Evolutionary conservation across 2,888 invertebrate species (phyloP).

Genomic region (Drosophila mettleri): DNA sequence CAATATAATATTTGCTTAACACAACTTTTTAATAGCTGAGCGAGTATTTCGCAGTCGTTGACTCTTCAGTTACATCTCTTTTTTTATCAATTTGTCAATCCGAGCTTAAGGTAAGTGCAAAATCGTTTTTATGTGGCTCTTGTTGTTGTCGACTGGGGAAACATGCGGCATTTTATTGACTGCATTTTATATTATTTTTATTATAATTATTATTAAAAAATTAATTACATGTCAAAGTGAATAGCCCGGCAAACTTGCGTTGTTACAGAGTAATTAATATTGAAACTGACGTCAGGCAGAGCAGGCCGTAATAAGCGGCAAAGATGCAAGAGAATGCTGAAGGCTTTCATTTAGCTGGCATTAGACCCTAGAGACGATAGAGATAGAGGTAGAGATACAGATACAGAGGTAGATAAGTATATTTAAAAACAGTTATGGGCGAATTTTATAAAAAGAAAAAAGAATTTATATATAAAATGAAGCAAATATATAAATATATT

Average conservation of each 20-base stretch:
- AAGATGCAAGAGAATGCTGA: too few species aligned
- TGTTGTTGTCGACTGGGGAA: not conserved
- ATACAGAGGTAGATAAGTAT: too few species aligned
- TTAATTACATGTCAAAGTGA: slow-evolving; percentile 69
- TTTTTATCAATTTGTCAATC: slow-evolving; percentile 5
- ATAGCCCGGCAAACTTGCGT: not conserved
- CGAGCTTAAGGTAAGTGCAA: slow-evolving; percentile 5
- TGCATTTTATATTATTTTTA: slow-evolving; percentile 57
- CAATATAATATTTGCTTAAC: not conserved
- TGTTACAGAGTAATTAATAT: not conserved
- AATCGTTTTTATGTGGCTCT: not conserved
- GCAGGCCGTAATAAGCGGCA: too few species aligned
- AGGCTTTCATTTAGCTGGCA: too few species aligned
- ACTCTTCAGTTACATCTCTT: not conserved
- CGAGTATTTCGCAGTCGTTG: not conserved
- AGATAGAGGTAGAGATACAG: too few species aligned
- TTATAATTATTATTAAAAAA: slow-evolving; percentile 70
- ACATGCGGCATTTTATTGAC: slow-evolving; percentile 49
- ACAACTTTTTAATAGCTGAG: not conserved
- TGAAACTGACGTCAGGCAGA: not conserved
- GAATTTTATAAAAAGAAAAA: too few species aligned
- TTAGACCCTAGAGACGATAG: too few species aligned
- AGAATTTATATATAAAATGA: too few species aligned
- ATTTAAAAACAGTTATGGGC: too few species aligned
- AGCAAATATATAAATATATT: too few species aligned